Conservation (phyloP, 2,113 vertebrate genomes). For the Fregata magnificens region DNA sequence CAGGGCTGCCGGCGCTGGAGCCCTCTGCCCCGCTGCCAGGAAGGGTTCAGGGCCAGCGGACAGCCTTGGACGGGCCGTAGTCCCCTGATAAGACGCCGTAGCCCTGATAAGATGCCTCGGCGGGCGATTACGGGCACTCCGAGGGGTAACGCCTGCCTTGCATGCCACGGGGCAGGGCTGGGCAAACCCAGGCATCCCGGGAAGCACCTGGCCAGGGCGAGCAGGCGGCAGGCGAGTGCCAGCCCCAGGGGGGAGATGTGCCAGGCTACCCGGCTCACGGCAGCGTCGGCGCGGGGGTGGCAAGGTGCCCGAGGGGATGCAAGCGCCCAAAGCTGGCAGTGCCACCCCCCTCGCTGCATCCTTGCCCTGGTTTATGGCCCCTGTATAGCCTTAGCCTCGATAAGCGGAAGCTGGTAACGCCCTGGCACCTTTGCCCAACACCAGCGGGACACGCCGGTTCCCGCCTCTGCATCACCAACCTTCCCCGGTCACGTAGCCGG, state of each 20-base stretch:
- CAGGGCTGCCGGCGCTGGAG: too few species aligned
- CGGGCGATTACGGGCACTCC: neutral
- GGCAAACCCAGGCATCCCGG: rapidly evolving
- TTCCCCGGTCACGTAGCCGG: neutral
- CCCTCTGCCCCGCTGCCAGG: neutral
- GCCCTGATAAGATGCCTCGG: neutral
- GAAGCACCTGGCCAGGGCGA: neutral
- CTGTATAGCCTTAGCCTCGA: neutral
- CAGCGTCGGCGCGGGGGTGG: rapidly evolving
- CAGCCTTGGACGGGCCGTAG: neutral
- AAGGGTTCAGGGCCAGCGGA: neutral
- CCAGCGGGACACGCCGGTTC: neutral
- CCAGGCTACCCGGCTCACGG: neutral
- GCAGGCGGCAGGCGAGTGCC: neutral
- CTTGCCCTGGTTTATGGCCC: neutral
- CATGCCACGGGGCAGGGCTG: neutral
- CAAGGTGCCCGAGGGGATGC: rapidly evolving
- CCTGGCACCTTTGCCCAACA: neutral
- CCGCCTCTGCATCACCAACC: neutral
- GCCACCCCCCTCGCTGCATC: rapidly evolving
- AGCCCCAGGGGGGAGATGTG: rapidly evolving
- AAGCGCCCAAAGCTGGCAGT: neutral
- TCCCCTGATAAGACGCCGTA: neutral
- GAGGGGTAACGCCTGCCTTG: neutral
- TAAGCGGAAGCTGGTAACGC: neutral